These are phyloP conservation scores for Meloe dianella DNA, from an alignment of 2,888 invertebrate genomes.

Conservation along the genomic window DNA sequence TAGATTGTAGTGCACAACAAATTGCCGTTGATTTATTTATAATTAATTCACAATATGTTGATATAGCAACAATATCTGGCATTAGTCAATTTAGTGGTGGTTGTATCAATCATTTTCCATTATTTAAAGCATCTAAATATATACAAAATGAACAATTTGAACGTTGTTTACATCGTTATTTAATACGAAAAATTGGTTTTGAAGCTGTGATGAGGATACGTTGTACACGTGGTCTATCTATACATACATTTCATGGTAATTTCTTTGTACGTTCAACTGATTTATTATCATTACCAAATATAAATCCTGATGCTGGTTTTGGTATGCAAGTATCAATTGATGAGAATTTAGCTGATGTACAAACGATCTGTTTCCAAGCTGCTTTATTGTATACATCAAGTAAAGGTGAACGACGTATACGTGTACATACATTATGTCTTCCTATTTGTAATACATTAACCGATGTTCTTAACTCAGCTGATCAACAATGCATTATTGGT, in stretches of 20 bases:
- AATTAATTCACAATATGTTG: constrained; percentile 90
- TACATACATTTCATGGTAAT: constrained; percentile 99
- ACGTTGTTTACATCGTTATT: constrained; percentile 81
- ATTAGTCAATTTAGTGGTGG: constrained; percentile 96
- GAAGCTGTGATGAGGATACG: constrained; percentile 98
- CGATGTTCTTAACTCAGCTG: constrained; percentile 88
- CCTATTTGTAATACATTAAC: constrained; percentile 85
- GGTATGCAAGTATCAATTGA: constrained; percentile 98
- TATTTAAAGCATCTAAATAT: constrained; percentile 76
- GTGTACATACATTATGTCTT: constrained; percentile 96
- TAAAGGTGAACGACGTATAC: constrained; percentile 93
- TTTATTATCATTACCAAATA: constrained; percentile 92
- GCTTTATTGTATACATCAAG: constrained; percentile 96
- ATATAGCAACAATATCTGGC: constrained; percentile 91
- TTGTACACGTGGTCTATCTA: constrained; percentile 90
- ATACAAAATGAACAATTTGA: constrained; percentile 78
- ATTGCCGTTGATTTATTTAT: constrained; percentile 95
- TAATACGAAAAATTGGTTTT: constrained; percentile 96
- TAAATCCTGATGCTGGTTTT: constrained; percentile 97
- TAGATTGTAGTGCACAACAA: constrained; percentile 97
- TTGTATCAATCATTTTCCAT: constrained; percentile 88
- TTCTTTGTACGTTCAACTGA: constrained; percentile 99
- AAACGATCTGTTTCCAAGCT: constrained; percentile 95
- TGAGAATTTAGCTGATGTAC: constrained; percentile 84
- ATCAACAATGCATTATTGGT: constrained; percentile 92